A percentile compares a stretch with the other conserved stretches of the same genome.
These are phyloP conservation scores for Yponomeuta evonymella DNA, from an alignment of 2,888 invertebrate genomes.

Conservation along the genomic window DNA sequence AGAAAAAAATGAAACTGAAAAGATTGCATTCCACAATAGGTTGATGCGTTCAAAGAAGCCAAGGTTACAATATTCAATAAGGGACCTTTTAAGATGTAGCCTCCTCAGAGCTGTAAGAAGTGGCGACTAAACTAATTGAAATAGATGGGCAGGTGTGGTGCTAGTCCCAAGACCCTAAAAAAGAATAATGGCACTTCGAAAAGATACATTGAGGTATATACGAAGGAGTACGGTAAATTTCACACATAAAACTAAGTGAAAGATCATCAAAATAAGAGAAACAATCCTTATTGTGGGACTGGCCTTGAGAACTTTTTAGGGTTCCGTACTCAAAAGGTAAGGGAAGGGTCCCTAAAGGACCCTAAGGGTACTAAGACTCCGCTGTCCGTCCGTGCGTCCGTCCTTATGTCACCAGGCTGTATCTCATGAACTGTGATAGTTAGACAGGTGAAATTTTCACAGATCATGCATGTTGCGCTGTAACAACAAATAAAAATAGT, in stretches of 20 bases:
- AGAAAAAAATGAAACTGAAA: neutral
- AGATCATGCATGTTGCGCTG: too few species aligned
- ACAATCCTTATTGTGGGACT: neutral
- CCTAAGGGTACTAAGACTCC: too few species aligned
- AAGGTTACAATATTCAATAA: neutral
- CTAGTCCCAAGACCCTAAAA: neutral
- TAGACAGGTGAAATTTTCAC: too few species aligned
- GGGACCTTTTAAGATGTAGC: neutral
- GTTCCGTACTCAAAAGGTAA: too few species aligned
- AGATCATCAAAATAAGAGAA: neutral
- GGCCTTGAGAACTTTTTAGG: neutral
- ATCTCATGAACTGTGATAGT: too few species aligned
- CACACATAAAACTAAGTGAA: neutral
- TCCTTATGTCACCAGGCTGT: too few species aligned
- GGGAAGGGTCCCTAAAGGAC: too few species aligned
- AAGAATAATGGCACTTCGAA: neutral
- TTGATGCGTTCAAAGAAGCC: neutral
- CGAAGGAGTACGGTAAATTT: neutral
- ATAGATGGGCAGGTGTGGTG: constrained; percentile 1
- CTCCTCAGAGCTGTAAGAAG: neutral
- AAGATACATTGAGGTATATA: neutral
- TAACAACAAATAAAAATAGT: too few species aligned
- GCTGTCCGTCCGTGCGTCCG: too few species aligned
- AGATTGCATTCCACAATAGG: neutral
- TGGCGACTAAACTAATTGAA: neutral